These are phyloP conservation scores for Clunio marinus DNA, from an alignment of 2,888 invertebrate species.

Conservation along the genomic window DNA sequence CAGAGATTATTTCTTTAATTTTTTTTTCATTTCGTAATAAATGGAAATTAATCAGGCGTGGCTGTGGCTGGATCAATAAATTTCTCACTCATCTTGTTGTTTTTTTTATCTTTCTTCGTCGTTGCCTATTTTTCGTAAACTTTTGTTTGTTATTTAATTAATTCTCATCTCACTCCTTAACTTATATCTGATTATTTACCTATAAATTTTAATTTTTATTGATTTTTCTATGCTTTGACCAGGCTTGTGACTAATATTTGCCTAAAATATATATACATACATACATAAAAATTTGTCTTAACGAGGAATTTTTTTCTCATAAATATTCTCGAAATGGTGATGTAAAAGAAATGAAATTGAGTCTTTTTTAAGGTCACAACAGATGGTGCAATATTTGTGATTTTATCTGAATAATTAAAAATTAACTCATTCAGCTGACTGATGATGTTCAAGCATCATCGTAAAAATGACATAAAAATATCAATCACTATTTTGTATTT, in stretches of 20 bases:
- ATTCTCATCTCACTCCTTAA: slow-evolving; percentile 12
- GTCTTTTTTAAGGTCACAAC: background rate
- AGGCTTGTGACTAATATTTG: slow-evolving; percentile 29
- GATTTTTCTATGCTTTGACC: background rate
- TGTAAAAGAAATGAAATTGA: background rate
- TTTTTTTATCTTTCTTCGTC: background rate
- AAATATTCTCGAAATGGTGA: background rate
- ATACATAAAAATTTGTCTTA: too few relatives aligned
- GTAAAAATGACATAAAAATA: too few relatives aligned
- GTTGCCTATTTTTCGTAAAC: background rate
- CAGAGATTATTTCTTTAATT: slow-evolving; percentile 24
- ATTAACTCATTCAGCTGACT: too few relatives aligned
- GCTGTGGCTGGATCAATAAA: slow-evolving; percentile 8
- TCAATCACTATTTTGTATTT: too few relatives aligned
- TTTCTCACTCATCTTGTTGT: slow-evolving; percentile 5
- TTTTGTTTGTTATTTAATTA: slow-evolving; percentile 26
- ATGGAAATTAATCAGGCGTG: slow-evolving; percentile 33
- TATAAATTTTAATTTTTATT: slow-evolving; percentile 33
- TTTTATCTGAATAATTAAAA: too few relatives aligned
- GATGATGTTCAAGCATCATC: too few relatives aligned
- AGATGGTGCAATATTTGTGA: slow-evolving; percentile 11
- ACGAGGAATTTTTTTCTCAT: slow-evolving; percentile 2
- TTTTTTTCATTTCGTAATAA: slow-evolving; percentile 18
- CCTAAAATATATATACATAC: slow-evolving; percentile 2
- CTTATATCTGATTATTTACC: slow-evolving; percentile 26